A percentile compares a stretch with the other conserved stretches of the same genome.
These are phyloP conservation scores for Fukomys damarensis DNA, from an alignment of 2,113 vertebrate species.

Conservation along the genomic window DNA sequence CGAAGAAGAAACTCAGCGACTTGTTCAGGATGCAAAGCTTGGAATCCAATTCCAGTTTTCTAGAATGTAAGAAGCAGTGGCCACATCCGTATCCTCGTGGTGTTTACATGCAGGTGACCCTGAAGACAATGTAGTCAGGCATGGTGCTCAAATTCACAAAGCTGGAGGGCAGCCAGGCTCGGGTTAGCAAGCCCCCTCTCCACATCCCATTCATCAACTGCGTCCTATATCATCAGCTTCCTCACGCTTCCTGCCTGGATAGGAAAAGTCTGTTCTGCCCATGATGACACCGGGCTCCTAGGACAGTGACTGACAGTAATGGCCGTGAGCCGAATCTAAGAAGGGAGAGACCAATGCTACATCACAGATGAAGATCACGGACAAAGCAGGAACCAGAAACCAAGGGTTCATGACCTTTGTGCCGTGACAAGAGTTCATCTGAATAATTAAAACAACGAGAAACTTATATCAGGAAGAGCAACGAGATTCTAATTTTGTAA, in stretches of 20 bases:
- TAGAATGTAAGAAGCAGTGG: not conserved
- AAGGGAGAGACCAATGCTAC: not conserved
- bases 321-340: not conserved
- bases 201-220: not conserved
- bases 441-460: slow-evolving; percentile 29
- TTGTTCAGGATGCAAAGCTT: not conserved
- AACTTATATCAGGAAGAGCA: not conserved
- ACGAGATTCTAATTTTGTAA: not conserved
- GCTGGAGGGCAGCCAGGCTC: not conserved
- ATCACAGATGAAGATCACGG: not conserved
- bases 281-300: not conserved
- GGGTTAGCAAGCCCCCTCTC: not conserved
- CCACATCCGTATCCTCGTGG: not conserved
- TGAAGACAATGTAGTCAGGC: not conserved
- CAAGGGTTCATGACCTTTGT: not conserved
- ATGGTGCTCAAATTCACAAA: not conserved
- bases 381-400: not conserved
- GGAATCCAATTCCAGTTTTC: not conserved
- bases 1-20: not conserved
- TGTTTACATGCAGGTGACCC: not conserved
- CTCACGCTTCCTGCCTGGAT: not conserved
- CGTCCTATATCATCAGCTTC: not conserved
- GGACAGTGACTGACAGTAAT: not conserved
- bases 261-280: not conserved
- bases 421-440: not conserved